Evolutionary conservation across 2,888 invertebrate genomes (phyloP).

Genomic region (Aporophyla lueneburgensis): DNA sequence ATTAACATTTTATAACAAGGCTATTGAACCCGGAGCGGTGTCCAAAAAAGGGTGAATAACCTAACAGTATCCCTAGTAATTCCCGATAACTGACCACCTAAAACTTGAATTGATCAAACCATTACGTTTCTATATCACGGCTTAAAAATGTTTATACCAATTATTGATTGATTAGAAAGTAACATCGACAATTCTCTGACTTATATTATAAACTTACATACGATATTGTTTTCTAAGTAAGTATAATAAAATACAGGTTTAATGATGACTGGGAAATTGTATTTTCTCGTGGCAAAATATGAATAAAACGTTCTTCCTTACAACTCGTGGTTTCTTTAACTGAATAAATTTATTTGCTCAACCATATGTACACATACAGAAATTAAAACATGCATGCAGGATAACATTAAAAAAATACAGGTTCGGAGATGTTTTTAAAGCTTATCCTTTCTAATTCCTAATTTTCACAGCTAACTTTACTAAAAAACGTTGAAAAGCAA

Average conservation of each 20-base stretch:
- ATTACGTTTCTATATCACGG: neutral
- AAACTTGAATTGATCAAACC: neutral
- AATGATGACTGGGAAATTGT: neutral
- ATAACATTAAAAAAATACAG: no score
- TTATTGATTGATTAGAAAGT: neutral
- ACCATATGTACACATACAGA: no score
- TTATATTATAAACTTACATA: neutral
- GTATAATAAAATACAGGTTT: neutral
- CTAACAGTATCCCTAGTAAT: neutral
- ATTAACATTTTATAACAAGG: neutral
- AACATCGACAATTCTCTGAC: neutral
- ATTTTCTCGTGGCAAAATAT: neutral
- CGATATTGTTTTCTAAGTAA: neutral
- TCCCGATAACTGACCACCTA: neutral
- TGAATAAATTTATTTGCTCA: no score
- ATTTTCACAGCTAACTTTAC: neutral
- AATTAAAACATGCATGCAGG: no score
- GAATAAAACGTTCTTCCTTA: neutral
- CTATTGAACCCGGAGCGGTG: neutral
- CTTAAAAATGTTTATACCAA: neutral
- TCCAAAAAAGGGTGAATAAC: neutral
- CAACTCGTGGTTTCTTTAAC: no score
- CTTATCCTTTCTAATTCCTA: neutral
- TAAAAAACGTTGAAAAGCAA: conserved; percentile 10
- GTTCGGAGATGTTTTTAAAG: no score